Evolutionary conservation across 2,113 vertebrate species (phyloP).

Genomic region (Campylomormyrus numenius): DNA sequence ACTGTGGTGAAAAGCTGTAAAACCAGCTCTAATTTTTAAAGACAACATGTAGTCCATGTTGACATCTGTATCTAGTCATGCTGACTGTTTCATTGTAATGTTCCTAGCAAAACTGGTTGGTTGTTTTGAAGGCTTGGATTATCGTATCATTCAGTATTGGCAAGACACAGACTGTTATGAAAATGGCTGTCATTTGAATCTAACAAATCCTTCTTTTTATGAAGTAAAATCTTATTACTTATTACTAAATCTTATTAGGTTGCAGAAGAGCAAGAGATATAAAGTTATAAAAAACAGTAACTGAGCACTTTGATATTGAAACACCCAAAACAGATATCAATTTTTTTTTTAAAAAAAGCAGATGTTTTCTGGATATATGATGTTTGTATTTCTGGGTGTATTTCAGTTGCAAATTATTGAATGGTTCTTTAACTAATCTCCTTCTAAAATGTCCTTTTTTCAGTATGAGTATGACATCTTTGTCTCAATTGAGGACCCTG

Average conservation of each 20-base stretch:
- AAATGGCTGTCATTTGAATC: neutral
- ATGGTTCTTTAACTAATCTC: neutral
- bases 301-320: neutral
- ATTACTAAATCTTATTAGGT: neutral
- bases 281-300: neutral
- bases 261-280: neutral
- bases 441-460: constrained; percentile 17
- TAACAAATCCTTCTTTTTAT: neutral
- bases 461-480: constrained; percentile 41
- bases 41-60: neutral
- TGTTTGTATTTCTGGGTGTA: neutral
- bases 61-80: neutral
- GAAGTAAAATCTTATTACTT: neutral
- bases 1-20: neutral
- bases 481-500: constrained; percentile 41
- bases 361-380: neutral
- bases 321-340: neutral
- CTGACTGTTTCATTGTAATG: neutral
- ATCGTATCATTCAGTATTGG: neutral
- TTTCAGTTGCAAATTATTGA: neutral
- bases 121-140: neutral
- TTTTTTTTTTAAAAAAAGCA: neutral
- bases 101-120: neutral
- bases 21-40: neutral
- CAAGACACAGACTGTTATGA: neutral